A percentile compares a stretch with the other conserved stretches of the same genome.
These are phyloP conservation scores for Ispidina picta DNA, from an alignment of 2,797 vertebrate genomes.

Conservation along the genomic window DNA sequence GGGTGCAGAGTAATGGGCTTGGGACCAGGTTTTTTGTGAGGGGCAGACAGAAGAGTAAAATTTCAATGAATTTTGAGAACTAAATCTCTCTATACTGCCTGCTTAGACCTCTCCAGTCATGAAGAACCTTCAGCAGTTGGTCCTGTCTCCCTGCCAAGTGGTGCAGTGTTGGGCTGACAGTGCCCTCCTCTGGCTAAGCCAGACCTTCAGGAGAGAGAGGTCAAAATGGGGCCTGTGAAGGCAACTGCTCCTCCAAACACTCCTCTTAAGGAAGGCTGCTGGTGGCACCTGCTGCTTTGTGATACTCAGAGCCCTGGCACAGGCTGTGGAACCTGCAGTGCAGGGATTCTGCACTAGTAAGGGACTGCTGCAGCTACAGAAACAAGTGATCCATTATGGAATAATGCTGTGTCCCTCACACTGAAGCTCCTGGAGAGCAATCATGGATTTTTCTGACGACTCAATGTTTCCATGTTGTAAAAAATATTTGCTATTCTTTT, in stretches of 20 bases:
- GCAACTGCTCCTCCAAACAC: background rate
- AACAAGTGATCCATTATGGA: background rate
- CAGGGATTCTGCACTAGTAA: background rate
- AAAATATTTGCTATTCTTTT: rapidly evolving
- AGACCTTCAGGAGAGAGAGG: background rate
- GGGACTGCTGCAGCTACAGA: background rate
- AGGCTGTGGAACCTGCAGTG: background rate
- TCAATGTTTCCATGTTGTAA: background rate
- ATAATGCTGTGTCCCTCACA: background rate
- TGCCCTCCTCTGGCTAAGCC: slow-evolving; percentile 15
- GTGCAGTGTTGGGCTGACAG: background rate
- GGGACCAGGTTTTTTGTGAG: background rate
- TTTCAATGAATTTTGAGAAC: background rate
- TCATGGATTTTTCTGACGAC: background rate
- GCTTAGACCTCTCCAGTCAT: background rate
- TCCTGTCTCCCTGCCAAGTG: too few relatives aligned
- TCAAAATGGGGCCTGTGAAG: background rate
- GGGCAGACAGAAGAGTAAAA: background rate
- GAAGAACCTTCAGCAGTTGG: background rate
- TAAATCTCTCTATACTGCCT: rapidly evolving
- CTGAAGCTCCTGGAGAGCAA: background rate
- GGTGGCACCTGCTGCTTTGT: background rate
- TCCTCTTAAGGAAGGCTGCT: rapidly evolving
- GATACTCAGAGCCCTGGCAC: background rate
- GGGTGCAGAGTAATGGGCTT: background rate